phyloP scores from a whole-genome alignment of 2,797 vertebrate genomes.

The Meriones psammophilus region DNA sequence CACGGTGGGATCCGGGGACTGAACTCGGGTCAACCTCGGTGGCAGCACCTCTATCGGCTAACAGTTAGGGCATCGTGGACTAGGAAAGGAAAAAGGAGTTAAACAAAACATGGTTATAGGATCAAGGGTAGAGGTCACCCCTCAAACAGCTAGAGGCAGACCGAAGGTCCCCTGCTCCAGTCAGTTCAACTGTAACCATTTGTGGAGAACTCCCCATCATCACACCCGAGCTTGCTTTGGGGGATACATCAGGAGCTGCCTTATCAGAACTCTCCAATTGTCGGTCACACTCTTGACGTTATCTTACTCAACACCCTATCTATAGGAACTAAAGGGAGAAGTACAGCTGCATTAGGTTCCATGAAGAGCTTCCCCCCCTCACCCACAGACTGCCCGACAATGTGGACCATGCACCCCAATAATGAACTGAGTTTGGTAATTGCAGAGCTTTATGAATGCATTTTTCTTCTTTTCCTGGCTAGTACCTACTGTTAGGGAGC shows the following conservation, averaged over 20 bases:
- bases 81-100: not conserved
- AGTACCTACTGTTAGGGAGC: not conserved
- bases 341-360: not conserved
- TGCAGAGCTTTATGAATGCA: conserved; percentile 10
- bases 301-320: not conserved
- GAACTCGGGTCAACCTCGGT: not conserved
- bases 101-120: not conserved
- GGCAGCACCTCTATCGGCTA: not conserved
- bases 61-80: not conserved
- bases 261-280: not conserved
- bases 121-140: not conserved
- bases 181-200: not conserved
- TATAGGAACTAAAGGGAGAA: not conserved
- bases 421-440: not conserved
- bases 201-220: not conserved
- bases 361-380: not conserved
- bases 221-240: not conserved
- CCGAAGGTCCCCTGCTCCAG: not conserved
- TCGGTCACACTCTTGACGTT: not conserved
- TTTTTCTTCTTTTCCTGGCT: not conserved
- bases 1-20: not conserved
- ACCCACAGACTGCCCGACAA: conserved; percentile 13
- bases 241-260: not conserved
- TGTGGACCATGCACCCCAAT: not conserved
- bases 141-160: not conserved